Base-by-base conservation (phyloP, 2,888 invertebrate genomes). In the Xestia c-nigrum region DNA sequence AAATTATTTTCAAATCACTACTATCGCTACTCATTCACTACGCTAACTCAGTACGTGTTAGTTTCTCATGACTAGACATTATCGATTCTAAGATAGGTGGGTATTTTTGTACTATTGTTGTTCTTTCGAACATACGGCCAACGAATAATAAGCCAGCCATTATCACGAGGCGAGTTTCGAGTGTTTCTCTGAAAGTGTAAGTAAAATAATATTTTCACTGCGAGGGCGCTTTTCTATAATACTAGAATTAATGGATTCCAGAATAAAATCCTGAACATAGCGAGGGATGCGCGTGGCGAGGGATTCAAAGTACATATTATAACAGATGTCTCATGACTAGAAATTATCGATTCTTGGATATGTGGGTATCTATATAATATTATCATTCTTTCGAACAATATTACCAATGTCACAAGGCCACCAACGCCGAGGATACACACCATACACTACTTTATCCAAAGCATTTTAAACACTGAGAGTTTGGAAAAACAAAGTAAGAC, bases 321-420 rank as follows among this genome's bases (percentile, higher is more conserved):
- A 1, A 6, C 2, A 57, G 24, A 57, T 14, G 21, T 10, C 52
- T 21, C 21, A 52, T 52, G 52, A 1, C 21, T 52, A 21, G 0
- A 52, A 9, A 52, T 21, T 52, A 10, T n/a, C 9, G 3, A n/a
- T 21, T 52, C 0, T 21, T 21, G 19, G 9, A 52, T 1, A 21
- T 9, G 7, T 24, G 5, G 3, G 55, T 12, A 0, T n/a, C 1
- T n/a, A 12, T 12, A n/a, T 1, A n/a, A 21, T n/a, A n/a, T 10
- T 55, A 31, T 55, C n/a, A 5, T 12, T 24, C 24, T 24, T 12
- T 5, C n/a, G 24, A n/a, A 55, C 5, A 24, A 31, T 31, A 31
- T 31, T 31, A 31, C 31, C 24, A 57, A 57, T 57, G 24, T 24
- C 14, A 57, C 6, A 0, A 5, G 5, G 1, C 24, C 24, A 57